Conservation (phyloP, 2,113 vertebrate genomes). For the Pteropus alecto region DNA sequence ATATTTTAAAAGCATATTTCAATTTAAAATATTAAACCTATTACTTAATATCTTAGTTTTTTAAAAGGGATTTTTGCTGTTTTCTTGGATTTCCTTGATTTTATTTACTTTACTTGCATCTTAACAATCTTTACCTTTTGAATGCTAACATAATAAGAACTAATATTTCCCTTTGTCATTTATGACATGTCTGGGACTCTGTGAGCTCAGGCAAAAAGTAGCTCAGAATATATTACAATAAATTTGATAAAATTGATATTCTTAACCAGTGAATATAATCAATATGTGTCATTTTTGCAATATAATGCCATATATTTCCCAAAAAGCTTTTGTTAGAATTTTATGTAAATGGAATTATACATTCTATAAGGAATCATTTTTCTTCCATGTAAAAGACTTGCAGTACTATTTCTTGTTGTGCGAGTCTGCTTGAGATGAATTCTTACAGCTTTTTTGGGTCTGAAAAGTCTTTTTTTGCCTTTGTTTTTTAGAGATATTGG, state of each 20-base stretch:
- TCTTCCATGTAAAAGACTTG: not conserved
- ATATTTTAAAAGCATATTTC: not conserved
- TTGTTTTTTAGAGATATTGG: not conserved
- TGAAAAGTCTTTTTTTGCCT: not conserved
- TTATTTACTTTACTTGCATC: not conserved
- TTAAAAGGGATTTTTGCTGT: not conserved
- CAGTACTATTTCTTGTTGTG: not conserved
- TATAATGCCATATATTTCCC: not conserved
- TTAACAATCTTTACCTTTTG: not conserved
- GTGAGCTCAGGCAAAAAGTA: not conserved
- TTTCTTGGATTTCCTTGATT: not conserved
- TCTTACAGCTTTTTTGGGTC: not conserved
- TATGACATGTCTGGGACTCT: not conserved
- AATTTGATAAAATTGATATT: not conserved
- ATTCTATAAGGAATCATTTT: not conserved
- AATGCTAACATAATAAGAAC: not conserved
- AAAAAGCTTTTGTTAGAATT: not conserved
- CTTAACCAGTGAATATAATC: not conserved
- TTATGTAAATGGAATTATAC: not conserved
- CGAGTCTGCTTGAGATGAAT: not conserved
- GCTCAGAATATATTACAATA: not conserved
- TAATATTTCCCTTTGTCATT: not conserved
- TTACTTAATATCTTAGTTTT: not conserved
- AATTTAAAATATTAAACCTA: not conserved
- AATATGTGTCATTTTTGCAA: not conserved